These are phyloP conservation scores for Tokudaia tokunoshimensis DNA, from an alignment of 2,797 vertebrate genomes.

Conservation along the genomic window DNA sequence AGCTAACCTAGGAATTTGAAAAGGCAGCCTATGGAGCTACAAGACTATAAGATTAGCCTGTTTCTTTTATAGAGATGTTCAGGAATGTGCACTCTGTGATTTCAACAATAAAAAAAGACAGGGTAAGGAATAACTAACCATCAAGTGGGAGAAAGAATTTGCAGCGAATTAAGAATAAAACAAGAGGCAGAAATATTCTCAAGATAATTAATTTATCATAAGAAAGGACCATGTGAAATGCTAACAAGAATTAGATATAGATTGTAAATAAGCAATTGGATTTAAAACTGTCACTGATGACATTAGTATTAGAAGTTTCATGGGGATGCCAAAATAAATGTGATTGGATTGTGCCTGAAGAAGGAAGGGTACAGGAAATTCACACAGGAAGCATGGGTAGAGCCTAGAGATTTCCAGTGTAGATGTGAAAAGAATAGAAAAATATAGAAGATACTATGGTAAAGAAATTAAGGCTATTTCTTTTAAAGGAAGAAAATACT, in stretches of 20 bases:
- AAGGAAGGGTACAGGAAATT: too few species aligned
- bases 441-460: too few species aligned
- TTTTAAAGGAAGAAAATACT: too few species aligned
- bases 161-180: background rate
- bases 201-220: background rate
- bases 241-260: background rate
- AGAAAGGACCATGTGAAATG: background rate
- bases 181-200: background rate
- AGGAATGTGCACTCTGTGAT: too few species aligned
- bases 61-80: background rate
- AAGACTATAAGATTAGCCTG: background rate
- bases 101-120: background rate
- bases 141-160: background rate
- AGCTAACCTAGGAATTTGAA: background rate
- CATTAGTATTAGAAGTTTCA: background rate
- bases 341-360: too few species aligned
- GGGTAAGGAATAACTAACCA: background rate
- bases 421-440: too few species aligned
- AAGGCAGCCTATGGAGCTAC: background rate
- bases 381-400: too few species aligned
- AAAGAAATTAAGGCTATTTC: too few species aligned
- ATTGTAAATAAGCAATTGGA: background rate
- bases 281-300: background rate
- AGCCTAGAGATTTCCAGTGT: too few species aligned
- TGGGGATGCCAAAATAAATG: background rate